phyloP scores from a whole-genome alignment of 2,888 invertebrate genomes.

The Calliopum simillimum region DNA sequence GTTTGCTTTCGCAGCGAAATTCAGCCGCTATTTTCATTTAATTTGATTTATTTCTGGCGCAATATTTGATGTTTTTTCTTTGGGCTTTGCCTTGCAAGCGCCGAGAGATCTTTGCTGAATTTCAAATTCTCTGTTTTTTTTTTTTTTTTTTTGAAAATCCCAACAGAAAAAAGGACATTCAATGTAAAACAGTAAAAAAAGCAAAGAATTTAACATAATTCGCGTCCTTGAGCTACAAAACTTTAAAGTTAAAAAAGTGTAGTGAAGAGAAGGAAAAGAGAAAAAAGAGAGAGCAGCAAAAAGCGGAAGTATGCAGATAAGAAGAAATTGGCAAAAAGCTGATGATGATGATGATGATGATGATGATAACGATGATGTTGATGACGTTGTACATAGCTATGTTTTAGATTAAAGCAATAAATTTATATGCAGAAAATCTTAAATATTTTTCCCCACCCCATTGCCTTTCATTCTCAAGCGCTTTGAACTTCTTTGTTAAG shows the following conservation, averaged over 20 bases:
- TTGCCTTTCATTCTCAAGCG: too few relatives aligned
- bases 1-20: conserved; percentile 37
- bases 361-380: too few relatives aligned
- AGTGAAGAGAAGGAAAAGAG: conserved; percentile 40
- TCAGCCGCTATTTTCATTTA: conserved; percentile 58
- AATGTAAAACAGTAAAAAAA: not conserved
- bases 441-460: not conserved
- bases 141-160: not conserved
- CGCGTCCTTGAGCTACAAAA: conserved; percentile 57
- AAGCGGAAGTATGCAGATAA: too few relatives aligned
- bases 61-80: conserved; percentile 11
- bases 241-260: conserved; percentile 42
- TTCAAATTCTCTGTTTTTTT: too few relatives aligned
- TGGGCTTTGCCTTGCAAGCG: conserved; percentile 28
- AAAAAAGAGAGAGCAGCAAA: conserved; percentile 34
- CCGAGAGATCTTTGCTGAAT: not conserved
- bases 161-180: too few relatives aligned
- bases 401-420: conserved; percentile 56
- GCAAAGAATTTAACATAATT: conserved; percentile 12
- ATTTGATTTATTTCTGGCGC: conserved; percentile 57
- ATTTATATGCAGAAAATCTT: conserved; percentile 48
- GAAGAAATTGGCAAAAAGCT: too few relatives aligned
- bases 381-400: too few relatives aligned
- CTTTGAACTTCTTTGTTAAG: too few relatives aligned
- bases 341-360: too few relatives aligned